Evolutionary conservation across 2,113 vertebrate species (phyloP).

Genomic region (Percopsis transmontana): DNA sequence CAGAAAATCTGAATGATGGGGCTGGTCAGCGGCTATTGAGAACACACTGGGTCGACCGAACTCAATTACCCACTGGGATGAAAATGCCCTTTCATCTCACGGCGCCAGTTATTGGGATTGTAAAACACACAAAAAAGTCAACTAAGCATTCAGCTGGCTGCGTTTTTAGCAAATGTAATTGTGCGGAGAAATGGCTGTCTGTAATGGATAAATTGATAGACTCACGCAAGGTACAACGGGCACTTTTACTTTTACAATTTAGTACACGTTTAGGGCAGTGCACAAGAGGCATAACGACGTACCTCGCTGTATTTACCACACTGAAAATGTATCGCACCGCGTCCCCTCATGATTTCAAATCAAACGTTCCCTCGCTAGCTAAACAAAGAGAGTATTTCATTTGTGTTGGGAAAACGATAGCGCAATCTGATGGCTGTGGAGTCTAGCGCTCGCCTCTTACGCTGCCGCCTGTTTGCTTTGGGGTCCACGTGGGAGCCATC

Average conservation of each 20-base stretch:
- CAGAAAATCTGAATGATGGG: slow-evolving; percentile 55
- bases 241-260: background rate
- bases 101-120: slow-evolving; percentile 32
- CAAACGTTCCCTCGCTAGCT: slow-evolving; percentile 12
- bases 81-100: slow-evolving; percentile 28
- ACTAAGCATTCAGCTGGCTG: slow-evolving; percentile 30
- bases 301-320: slow-evolving; percentile 1
- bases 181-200: background rate
- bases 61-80: slow-evolving; percentile 58
- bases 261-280: background rate
- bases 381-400: slow-evolving; percentile 20
- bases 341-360: background rate
- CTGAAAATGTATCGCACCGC: slow-evolving; percentile 5
- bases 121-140: slow-evolving; percentile 18
- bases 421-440: background rate
- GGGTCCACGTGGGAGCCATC: slow-evolving; percentile 17
- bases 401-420: slow-evolving; percentile 6
- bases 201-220: background rate
- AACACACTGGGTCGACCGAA: slow-evolving; percentile 45
- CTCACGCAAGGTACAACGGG: background rate
- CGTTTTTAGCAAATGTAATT: slow-evolving; percentile 2
- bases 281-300: background rate
- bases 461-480: slow-evolving; percentile 30
- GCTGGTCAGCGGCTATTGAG: slow-evolving; percentile 53
- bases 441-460: background rate